These are phyloP conservation scores for Ornithoptera alexandrae DNA, from an alignment of 2,888 invertebrate species.

Conservation along the genomic window DNA sequence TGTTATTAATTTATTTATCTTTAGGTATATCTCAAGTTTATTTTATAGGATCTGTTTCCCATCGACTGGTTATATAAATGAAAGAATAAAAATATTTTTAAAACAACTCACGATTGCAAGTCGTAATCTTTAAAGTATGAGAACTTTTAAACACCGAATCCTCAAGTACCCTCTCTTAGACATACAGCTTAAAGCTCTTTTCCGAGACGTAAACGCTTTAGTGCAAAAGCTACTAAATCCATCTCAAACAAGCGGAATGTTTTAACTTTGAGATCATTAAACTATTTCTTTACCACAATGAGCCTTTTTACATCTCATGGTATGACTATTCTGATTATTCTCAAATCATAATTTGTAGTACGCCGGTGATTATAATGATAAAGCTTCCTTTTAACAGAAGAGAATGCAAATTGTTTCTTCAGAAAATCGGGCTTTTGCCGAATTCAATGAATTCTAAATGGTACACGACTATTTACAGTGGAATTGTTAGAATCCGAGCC, in stretches of 20 bases:
- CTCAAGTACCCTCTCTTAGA: not conserved
- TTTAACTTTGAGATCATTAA: conserved; percentile 14
- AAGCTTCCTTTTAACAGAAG: not conserved
- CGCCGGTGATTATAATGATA: no score
- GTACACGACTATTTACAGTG: conserved; percentile 9
- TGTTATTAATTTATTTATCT: no score
- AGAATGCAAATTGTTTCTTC: conserved; percentile 9
- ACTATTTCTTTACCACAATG: not conserved
- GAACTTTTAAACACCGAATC: not conserved
- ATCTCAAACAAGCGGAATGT: conserved; percentile 17
- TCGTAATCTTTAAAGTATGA: not conserved
- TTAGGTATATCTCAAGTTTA: not conserved
- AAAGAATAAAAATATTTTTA: not conserved
- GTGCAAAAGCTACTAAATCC: conserved; percentile 17
- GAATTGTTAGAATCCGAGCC: conserved; percentile 10
- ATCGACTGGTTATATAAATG: not conserved
- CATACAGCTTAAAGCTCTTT: conserved; percentile 5
- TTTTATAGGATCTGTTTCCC: not conserved
- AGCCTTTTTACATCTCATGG: not conserved
- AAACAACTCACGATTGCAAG: not conserved
- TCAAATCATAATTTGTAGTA: no score
- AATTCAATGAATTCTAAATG: conserved; percentile 13
- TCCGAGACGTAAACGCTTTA: conserved; percentile 10
- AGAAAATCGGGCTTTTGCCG: conserved; percentile 11
- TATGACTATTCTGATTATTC: no score